Base-by-base conservation (phyloP, 2,888 invertebrate genomes). In the Thumatha senex region DNA sequence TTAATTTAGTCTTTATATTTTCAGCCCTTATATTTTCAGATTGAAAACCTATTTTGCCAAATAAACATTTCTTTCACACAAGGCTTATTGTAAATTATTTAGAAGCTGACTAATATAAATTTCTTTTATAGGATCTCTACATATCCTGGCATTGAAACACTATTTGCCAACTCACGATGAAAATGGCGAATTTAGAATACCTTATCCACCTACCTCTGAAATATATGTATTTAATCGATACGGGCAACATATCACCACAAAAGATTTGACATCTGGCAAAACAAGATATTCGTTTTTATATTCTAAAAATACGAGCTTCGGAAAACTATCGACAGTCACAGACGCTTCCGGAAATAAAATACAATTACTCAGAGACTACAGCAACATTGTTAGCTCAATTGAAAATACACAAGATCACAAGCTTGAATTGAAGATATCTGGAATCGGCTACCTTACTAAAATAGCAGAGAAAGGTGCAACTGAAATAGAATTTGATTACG, bases 291-390 rank as follows among this genome's bases (percentile, higher is more conserved):
- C 98, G 42, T 99, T 99, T 92, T 93, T 98, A 18, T 99, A 99
- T 92, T 98, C 98, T 42, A 99, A 99, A 77, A 98, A 98, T 79
- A 98, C 98, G 7, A 98, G 97, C 78, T 98, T 98, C 71, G 98
- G 99, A 0, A 97, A 97, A 76, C 89, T 99, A 47, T 97, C 97
- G 0, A 97, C 97, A 0, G 98, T 99, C 1, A 98, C 97, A 1
- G 98, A 98, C 84, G 96, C 97, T 52, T 97, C 98, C 3, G 98
- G 98, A 61, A 96, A 98, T 78, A 97, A 97, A 89, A 96, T 99
- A 70, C 96, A 97, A 76, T 96, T 98, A 78, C 89, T 97, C 46
- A 93, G 98, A 63, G 98, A 98, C 84, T 98, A 98, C 80, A 97
- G 96, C 78, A 96, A 97, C 72, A 95, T 96, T 51, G 98, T 97